phyloP scores from a whole-genome alignment of 1,140 invertebrate species.

The Zaprionus kolodkinae region DNA sequence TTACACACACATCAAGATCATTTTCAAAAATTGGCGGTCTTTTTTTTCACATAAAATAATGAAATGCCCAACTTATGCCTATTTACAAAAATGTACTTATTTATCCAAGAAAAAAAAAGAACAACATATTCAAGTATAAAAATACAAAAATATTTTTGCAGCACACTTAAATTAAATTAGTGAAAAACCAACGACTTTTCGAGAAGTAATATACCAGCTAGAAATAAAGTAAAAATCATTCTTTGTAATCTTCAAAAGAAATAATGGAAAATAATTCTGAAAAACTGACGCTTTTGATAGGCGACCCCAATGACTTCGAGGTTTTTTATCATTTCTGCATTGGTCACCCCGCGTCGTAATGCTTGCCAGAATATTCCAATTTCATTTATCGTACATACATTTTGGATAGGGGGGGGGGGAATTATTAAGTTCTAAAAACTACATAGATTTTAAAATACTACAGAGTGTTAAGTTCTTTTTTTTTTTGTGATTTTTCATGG shows the following conservation, averaged over 20 bases:
- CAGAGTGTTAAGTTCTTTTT: constrained; percentile 30
- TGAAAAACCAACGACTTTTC: not conserved
- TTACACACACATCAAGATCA: constrained; percentile 70
- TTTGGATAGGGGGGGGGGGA: constrained; percentile 47
- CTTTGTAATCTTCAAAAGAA: not conserved
- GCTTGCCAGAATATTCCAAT: constrained; percentile 3
- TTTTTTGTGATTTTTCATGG: not conserved
- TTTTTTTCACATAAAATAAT: constrained; percentile 38
- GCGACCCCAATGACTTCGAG: not conserved
- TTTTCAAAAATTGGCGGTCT: constrained; percentile 56
- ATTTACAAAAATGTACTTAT: constrained; percentile 65
- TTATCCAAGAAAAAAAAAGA: constrained; percentile 13
- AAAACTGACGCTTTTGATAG: not conserved
- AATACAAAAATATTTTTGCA: constrained; percentile 51
- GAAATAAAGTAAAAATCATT: not conserved
- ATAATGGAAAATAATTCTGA: not conserved
- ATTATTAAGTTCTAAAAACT: constrained; percentile 59
- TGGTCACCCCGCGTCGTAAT: not conserved
- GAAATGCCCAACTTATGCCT: constrained; percentile 61
- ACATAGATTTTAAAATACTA: constrained; percentile 73
- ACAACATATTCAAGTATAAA: constrained; percentile 36
- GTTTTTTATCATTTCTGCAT: not conserved
- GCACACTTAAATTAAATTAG: not conserved
- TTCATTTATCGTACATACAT: constrained; percentile 48
- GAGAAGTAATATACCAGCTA: not conserved